Percentiles rank a stretch among this genome's conserved stretches.
phyloP scores from a whole-genome alignment of 2,888 invertebrate species.

The Xylota segnis region DNA sequence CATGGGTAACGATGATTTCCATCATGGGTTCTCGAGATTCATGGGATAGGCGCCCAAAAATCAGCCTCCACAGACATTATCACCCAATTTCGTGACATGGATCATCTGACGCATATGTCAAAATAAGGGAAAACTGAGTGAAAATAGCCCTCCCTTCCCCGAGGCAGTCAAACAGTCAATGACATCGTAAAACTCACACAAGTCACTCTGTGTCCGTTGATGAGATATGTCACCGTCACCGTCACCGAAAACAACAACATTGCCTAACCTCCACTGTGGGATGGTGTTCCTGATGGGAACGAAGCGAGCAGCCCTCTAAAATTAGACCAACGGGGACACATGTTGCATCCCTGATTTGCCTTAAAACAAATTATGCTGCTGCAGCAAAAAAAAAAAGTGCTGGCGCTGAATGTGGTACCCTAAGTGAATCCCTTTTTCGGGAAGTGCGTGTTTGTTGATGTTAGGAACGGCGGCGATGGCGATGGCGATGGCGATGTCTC shows the following conservation, averaged over 20 bases:
- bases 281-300: neutral
- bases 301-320: conserved; percentile 36
- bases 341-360: conserved; percentile 58
- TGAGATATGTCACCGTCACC: no score
- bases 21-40: neutral
- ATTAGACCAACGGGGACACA: conserved; percentile 57
- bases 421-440: conserved; percentile 23
- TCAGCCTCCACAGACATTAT: conserved; percentile 36
- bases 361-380: conserved; percentile 39
- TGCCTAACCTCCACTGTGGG: neutral
- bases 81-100: conserved; percentile 67
- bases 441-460: conserved; percentile 49
- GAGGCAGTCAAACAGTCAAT: conserved; percentile 26
- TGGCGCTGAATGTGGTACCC: conserved; percentile 30
- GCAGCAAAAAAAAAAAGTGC: neutral
- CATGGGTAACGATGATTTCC: neutral
- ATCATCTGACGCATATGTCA: conserved; percentile 67
- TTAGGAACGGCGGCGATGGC: conserved; percentile 43
- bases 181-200: conserved; percentile 53
- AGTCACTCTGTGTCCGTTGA: conserved; percentile 25
- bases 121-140: conserved; percentile 35
- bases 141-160: conserved; percentile 30
- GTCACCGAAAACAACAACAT: conserved; percentile 9
- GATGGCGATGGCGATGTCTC: conserved; percentile 9
- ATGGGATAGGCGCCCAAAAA: neutral